These are phyloP conservation scores for Trichonephila clavata DNA, from an alignment of 1,140 invertebrate genomes.

Conservation along the genomic window DNA sequence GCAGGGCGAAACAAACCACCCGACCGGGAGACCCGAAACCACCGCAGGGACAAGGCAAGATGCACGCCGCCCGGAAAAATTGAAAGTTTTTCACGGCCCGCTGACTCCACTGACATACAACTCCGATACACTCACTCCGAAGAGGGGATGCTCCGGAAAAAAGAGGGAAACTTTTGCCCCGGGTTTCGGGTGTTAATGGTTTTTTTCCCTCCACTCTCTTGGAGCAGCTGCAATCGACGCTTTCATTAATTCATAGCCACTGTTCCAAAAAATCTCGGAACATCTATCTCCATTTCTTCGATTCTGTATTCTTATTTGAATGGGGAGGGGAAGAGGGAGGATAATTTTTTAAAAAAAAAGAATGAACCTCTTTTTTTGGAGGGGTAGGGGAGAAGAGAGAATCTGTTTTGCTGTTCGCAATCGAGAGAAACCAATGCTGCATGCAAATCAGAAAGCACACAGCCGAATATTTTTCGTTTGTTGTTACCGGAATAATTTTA, in stretches of 20 bases:
- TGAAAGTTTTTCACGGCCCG: slow-evolving; percentile 58
- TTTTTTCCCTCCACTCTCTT: not conserved
- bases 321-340: not conserved
- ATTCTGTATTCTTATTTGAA: slow-evolving; percentile 29
- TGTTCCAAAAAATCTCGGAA: slow-evolving; percentile 7
- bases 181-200: slow-evolving; percentile 59
- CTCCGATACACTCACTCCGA: slow-evolving; percentile 51
- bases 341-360: too few relatives aligned
- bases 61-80: slow-evolving; percentile 32
- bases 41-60: not conserved
- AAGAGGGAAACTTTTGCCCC: slow-evolving; percentile 11
- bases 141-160: not conserved
- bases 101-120: slow-evolving; percentile 32
- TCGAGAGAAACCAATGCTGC: not conserved
- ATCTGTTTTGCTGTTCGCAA: not conserved
- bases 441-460: not conserved
- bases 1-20: not conserved
- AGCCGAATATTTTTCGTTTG: too few relatives aligned
- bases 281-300: slow-evolving; percentile 9
- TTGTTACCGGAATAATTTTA: too few relatives aligned
- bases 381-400: not conserved
- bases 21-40: not conserved
- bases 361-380: not conserved
- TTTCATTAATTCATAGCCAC: slow-evolving; percentile 59
- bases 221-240: slow-evolving; percentile 55